phyloP scores from a whole-genome alignment of 1,140 invertebrate species.

The Drosophila virilis region DNA sequence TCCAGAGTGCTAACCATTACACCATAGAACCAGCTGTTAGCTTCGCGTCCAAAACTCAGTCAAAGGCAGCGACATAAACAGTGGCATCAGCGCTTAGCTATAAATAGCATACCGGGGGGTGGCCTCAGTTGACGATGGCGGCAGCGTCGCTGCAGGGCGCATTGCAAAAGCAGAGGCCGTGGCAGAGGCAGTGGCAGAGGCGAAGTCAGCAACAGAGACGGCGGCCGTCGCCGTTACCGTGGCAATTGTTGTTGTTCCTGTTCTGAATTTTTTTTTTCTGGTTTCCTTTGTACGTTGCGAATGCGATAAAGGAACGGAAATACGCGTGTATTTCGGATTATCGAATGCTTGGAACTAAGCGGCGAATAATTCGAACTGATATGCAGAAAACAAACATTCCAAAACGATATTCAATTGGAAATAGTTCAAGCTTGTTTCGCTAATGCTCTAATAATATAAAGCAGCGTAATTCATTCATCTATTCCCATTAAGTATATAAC shows the following conservation, averaged over 20 bases:
- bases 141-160: not conserved
- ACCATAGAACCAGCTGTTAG: constrained; percentile 88
- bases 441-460: constrained; percentile 1
- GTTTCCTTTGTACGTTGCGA: constrained; percentile 1
- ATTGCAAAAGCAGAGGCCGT: not conserved
- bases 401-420: constrained; percentile 15
- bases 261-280: not conserved
- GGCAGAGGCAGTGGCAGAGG: not conserved
- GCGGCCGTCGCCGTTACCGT: not conserved
- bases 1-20: constrained; percentile 96
- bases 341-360: constrained; percentile 1
- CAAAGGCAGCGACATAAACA: constrained; percentile 7
- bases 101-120: constrained; percentile 27
- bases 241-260: not conserved
- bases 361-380: constrained; percentile 27
- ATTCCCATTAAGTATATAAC: too few species aligned
- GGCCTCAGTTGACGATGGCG: not conserved
- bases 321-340: constrained; percentile 4
- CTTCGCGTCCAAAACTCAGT: not conserved
- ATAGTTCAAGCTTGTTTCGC: not conserved
- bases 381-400: not conserved
- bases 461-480: not conserved
- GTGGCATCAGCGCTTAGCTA: constrained; percentile 25
- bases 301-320: constrained; percentile 6
- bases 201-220: not conserved